A percentile compares a stretch with the other conserved stretches of the same genome.
These are phyloP conservation scores for Chrysodeixis includens DNA, from an alignment of 2,888 invertebrate genomes.

Conservation along the genomic window DNA sequence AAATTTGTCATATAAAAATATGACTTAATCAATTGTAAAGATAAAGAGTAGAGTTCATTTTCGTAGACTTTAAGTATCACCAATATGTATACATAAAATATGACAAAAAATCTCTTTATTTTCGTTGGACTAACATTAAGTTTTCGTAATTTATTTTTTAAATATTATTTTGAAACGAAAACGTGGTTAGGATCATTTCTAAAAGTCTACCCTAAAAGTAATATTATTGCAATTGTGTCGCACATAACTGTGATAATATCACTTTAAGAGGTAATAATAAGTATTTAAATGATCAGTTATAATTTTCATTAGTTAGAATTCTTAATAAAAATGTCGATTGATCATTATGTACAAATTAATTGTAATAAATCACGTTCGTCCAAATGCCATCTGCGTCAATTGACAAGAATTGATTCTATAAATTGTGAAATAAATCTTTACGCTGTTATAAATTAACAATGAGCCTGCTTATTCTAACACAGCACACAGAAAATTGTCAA, in stretches of 20 bases:
- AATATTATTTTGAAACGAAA: slow-evolving; percentile 17
- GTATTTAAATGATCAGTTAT: slow-evolving; percentile 27
- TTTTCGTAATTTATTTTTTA: slow-evolving; percentile 22
- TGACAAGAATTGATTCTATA: slow-evolving; percentile 20
- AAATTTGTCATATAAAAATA: not conserved
- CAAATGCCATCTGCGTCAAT: slow-evolving; percentile 14
- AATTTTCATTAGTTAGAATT: slow-evolving; percentile 15
- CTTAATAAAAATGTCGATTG: slow-evolving; percentile 9
- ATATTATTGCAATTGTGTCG: too few relatives aligned
- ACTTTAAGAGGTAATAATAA: too few relatives aligned
- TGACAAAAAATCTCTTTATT: slow-evolving; percentile 30
- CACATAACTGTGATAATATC: too few relatives aligned
- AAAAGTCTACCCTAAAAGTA: too few relatives aligned
- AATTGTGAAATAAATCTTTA: slow-evolving; percentile 11
- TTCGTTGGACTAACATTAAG: slow-evolving; percentile 23
- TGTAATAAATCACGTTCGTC: slow-evolving; percentile 19
- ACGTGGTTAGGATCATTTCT: slow-evolving; percentile 8
- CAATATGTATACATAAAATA: slow-evolving; percentile 37
- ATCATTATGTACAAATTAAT: slow-evolving; percentile 18
- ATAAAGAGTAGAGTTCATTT: not conserved
- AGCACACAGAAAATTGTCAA: not conserved
- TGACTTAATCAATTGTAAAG: not conserved
- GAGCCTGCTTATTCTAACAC: slow-evolving; percentile 11
- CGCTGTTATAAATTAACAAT: not conserved
- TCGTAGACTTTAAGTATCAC: slow-evolving; percentile 22